Percentiles rank a stretch among this genome's conserved stretches.
Evolutionary conservation across 2,113 vertebrate species (phyloP).

Genomic region (Gallinago paraguaiae): DNA sequence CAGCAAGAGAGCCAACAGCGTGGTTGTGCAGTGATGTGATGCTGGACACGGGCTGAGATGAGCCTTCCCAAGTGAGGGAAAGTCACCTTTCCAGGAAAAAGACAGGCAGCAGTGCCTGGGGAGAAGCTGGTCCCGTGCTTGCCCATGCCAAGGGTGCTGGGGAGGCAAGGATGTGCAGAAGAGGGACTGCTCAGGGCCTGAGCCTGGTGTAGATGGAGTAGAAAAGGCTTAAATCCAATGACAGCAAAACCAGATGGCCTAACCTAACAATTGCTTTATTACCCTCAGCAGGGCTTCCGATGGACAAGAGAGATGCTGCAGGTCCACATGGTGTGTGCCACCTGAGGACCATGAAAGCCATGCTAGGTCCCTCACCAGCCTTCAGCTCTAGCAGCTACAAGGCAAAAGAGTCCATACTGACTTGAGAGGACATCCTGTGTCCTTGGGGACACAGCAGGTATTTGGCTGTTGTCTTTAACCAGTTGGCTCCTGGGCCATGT

Average conservation of each 20-base stretch:
- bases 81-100: not conserved
- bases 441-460: not conserved
- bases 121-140: not conserved
- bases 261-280: not conserved
- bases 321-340: not conserved
- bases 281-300: not conserved
- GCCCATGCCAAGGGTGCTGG: not conserved
- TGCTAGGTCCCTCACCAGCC: not conserved
- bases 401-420: not conserved
- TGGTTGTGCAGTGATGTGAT: not conserved
- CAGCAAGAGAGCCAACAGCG: not conserved
- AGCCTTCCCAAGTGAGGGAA: not conserved
- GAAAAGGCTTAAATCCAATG: not conserved
- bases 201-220: not conserved
- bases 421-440: not conserved
- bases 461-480: not conserved
- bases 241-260: not conserved
- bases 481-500: not conserved
- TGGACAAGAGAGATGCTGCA: not conserved
- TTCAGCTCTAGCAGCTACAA: not conserved
- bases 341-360: not conserved
- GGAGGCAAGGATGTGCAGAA: not conserved
- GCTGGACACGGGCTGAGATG: not conserved
- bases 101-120: too few relatives aligned
- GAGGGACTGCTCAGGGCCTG: not conserved